Percentiles rank a stretch among this genome's conserved stretches.
phyloP scores from a whole-genome alignment of 2,797 vertebrate genomes.

The Neostethus bicornis region DNA sequence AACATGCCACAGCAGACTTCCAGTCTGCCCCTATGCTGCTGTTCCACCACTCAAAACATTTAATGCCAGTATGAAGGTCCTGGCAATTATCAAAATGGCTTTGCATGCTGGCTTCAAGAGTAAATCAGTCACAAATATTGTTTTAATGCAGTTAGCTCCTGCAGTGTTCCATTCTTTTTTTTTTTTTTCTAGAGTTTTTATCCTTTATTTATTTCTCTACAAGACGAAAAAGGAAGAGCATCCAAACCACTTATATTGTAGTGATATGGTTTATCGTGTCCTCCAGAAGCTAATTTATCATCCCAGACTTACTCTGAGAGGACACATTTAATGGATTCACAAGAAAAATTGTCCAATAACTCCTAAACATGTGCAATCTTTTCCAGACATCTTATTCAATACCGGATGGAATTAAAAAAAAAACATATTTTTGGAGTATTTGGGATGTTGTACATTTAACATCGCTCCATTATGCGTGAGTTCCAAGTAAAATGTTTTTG shows the following conservation, averaged over 20 bases:
- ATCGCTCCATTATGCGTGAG: constrained; percentile 25
- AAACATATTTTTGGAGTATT: constrained; percentile 33
- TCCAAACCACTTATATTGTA: constrained; percentile 41
- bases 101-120: constrained; percentile 66
- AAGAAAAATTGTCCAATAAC: constrained; percentile 46
- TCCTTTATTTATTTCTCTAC: constrained; percentile 59
- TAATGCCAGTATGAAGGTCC: constrained; percentile 64
- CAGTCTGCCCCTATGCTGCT: constrained; percentile 42
- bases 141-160: constrained; percentile 68
- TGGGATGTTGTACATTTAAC: constrained; percentile 20
- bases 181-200: constrained; percentile 48
- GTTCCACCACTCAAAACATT: constrained; percentile 53
- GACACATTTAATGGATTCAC: constrained; percentile 56
- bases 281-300: constrained; percentile 68
- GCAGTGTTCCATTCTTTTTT: constrained; percentile 47
- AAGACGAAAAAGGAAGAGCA: constrained; percentile 34
- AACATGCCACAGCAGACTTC: constrained; percentile 62
- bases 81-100: constrained; percentile 72
- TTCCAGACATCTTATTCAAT: constrained; percentile 37
- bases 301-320: constrained; percentile 49
- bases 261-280: constrained; percentile 65
- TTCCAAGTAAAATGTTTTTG: constrained; percentile 13
- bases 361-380: constrained; percentile 39
- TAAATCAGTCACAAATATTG: constrained; percentile 70
- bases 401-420: constrained; percentile 42